These are phyloP conservation scores for Phrynocephalus guinanensis DNA, from an alignment of 2,797 vertebrate genomes.

Conservation along the genomic window DNA sequence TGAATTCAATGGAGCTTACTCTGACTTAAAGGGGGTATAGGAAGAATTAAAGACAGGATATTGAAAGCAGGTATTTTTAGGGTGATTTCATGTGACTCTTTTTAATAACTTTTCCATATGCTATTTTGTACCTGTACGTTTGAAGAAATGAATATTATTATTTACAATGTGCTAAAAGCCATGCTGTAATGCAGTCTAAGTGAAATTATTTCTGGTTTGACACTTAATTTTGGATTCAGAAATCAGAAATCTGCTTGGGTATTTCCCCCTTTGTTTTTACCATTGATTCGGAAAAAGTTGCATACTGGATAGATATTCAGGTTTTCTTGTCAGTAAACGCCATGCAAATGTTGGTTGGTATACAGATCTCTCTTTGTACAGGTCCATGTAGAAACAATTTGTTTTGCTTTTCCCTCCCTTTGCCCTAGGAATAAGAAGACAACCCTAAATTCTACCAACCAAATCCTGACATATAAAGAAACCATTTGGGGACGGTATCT, in stretches of 20 bases:
- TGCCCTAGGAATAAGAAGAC: too few relatives aligned
- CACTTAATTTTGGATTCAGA: not conserved
- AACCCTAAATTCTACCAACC: too few relatives aligned
- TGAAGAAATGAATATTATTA: not conserved
- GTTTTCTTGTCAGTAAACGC: not conserved
- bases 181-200: not conserved
- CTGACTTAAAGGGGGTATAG: too few relatives aligned
- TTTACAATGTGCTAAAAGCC: not conserved
- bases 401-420: not conserved
- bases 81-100: not conserved
- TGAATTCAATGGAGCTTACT: not conserved
- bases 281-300: conserved; percentile 26
- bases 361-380: too few relatives aligned
- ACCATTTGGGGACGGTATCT: too few relatives aligned
- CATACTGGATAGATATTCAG: not conserved
- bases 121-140: not conserved
- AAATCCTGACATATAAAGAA: too few relatives aligned
- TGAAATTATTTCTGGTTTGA: not conserved
- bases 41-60: too few relatives aligned
- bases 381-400: too few relatives aligned
- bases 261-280: not conserved
- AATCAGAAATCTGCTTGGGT: too few relatives aligned
- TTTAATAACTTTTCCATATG: not conserved
- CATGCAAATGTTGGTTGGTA: not conserved
- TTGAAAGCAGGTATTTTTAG: not conserved